Evolutionary conservation across 2,113 vertebrate genomes (phyloP).

Genomic region (Ptilonorhynchus violaceus): DNA sequence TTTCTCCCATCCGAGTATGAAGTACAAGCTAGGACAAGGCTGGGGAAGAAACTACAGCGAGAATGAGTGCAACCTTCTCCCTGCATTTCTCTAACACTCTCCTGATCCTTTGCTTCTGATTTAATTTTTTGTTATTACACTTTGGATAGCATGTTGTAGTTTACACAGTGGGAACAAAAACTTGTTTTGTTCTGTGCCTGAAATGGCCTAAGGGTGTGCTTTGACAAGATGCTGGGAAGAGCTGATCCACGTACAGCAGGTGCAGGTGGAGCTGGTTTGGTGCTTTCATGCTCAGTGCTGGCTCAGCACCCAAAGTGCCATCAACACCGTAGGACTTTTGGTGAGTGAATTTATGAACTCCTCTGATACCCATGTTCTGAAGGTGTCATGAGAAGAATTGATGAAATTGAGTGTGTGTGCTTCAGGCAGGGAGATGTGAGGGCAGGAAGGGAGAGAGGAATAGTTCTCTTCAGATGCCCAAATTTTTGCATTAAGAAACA

Average conservation of each 20-base stretch:
- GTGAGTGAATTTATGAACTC: background rate
- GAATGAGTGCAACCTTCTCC: background rate
- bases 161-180: background rate
- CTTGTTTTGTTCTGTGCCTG: background rate
- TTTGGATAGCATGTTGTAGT: background rate
- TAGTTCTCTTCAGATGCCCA: background rate
- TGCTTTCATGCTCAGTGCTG: rapidly evolving
- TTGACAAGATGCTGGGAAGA: background rate
- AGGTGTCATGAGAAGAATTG: background rate
- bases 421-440: background rate
- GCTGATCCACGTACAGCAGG: background rate
- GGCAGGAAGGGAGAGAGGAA: background rate
- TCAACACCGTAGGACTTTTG: background rate
- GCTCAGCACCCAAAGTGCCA: background rate
- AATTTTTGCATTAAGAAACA: background rate
- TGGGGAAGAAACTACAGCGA: background rate
- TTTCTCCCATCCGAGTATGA: background rate
- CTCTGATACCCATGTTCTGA: background rate
- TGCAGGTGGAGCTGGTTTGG: background rate
- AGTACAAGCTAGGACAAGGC: background rate
- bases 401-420: background rate
- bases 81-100: background rate
- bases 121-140: background rate
- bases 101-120: background rate
- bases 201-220: background rate